phyloP scores from a whole-genome alignment of 37 sponge, comb jelly and placozoan genomes.

The Haliclona indistincta region DNA sequence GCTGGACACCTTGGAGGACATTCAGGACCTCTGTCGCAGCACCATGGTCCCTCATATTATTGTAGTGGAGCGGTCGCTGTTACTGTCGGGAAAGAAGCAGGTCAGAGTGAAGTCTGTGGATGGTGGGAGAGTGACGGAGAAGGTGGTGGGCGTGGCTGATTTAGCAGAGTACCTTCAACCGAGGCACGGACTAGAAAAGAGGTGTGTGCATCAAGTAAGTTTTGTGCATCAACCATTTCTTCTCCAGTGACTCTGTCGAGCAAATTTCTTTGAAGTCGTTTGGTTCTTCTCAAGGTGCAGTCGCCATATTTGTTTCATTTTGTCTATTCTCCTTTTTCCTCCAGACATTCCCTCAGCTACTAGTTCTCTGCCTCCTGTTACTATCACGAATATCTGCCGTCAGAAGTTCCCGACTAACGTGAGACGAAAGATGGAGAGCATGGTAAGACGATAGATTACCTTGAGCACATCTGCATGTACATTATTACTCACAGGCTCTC shows the following conservation, averaged over 20 bases:
- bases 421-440: conserved; percentile 62
- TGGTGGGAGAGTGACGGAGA: conserved; percentile 47
- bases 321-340: background rate
- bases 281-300: background rate
- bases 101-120: conserved; percentile 37
- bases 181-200: conserved; percentile 28
- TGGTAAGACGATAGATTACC: conserved; percentile 20
- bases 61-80: conserved; percentile 44
- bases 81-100: conserved; percentile 39
- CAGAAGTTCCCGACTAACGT: conserved; percentile 55
- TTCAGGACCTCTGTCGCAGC: conserved; percentile 60
- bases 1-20: conserved; percentile 65
- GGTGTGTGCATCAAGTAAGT: background rate
- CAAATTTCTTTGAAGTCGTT: background rate
- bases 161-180: conserved; percentile 36
- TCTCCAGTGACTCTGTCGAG: background rate
- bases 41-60: conserved; percentile 56
- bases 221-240: background rate
- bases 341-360: background rate
- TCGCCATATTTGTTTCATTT: background rate
- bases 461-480: background rate
- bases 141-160: conserved; percentile 15
- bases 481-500: conserved; percentile 26
- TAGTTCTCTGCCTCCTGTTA: conserved; percentile 31
- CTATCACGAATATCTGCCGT: conserved; percentile 29